Conservation (phyloP, 2,888 invertebrate species). For the Amblyjoppa fuscipennis region DNA sequence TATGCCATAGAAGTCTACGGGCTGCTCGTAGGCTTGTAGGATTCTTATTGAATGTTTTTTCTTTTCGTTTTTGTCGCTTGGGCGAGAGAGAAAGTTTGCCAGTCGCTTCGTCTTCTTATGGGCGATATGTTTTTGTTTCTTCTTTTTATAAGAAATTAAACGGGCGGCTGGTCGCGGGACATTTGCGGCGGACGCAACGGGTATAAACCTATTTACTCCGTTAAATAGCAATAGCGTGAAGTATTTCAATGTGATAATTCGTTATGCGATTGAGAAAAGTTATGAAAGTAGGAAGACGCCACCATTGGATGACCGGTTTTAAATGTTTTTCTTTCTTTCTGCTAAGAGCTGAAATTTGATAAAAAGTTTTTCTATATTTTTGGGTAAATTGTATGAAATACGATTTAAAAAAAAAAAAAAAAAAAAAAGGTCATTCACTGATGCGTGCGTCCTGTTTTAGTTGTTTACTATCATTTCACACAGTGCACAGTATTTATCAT, state of each 20-base stretch:
- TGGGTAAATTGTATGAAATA: background rate
- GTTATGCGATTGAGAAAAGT: slow-evolving; percentile 8
- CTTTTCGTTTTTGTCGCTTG: slow-evolving; percentile 54
- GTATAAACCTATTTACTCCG: slow-evolving; percentile 25
- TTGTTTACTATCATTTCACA: slow-evolving; percentile 8
- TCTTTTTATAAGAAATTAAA: slow-evolving; percentile 79
- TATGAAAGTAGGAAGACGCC: slow-evolving; percentile 26
- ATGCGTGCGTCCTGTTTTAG: background rate
- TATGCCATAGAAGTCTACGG: slow-evolving; percentile 57
- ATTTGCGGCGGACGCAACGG: slow-evolving; percentile 33
- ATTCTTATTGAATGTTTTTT: slow-evolving; percentile 53
- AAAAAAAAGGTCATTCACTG: background rate
- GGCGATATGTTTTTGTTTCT: slow-evolving; percentile 73
- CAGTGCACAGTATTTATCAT: slow-evolving; percentile 42
- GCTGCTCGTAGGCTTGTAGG: slow-evolving; percentile 38
- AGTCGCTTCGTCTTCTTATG: slow-evolving; percentile 80
- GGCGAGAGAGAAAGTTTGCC: slow-evolving; percentile 72
- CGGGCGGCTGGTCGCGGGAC: slow-evolving; percentile 74
- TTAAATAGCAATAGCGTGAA: slow-evolving; percentile 52
- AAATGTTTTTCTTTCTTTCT: background rate
- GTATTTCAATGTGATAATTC: slow-evolving; percentile 61
- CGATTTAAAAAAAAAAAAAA: background rate
- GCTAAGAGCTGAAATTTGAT: background rate
- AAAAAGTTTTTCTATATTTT: background rate
- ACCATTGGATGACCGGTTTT: slow-evolving; percentile 27